phyloP scores from a whole-genome alignment of 2,888 invertebrate species.

The Xanthia icteritia region DNA sequence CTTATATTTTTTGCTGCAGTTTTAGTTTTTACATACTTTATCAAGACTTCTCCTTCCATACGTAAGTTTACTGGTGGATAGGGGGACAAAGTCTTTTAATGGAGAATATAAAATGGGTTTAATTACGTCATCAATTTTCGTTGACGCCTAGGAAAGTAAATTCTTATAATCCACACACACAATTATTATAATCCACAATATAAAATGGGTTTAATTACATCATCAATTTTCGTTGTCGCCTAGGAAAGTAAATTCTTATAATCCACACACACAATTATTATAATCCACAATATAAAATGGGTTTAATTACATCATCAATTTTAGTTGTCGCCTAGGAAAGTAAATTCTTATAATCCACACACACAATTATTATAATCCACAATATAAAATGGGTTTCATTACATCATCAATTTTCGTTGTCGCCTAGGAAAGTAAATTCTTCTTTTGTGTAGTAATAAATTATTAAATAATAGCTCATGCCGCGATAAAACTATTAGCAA shows the following conservation, averaged over 20 bases:
- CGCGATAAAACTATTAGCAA: too few relatives aligned
- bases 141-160: too few relatives aligned
- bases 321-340: background rate
- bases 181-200: too few relatives aligned
- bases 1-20: constrained; percentile 5
- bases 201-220: background rate
- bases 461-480: too few relatives aligned
- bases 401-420: background rate
- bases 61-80: background rate
- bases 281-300: background rate
- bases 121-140: background rate
- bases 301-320: background rate
- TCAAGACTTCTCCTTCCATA: background rate
- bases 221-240: background rate
- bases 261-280: too few relatives aligned
- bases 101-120: background rate
- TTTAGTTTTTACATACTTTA: constrained; percentile 2
- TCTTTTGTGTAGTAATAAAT: too few relatives aligned
- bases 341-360: too few relatives aligned
- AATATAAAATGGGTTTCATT: background rate
- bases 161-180: too few relatives aligned
- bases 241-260: too few relatives aligned
- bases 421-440: too few relatives aligned
- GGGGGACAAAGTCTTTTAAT: background rate
- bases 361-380: too few relatives aligned